Percentiles rank a stretch among this genome's conserved stretches.
These are phyloP conservation scores for Gonioctena quinquepunctata DNA, from an alignment of 1,140 invertebrate species.

Conservation along the genomic window DNA sequence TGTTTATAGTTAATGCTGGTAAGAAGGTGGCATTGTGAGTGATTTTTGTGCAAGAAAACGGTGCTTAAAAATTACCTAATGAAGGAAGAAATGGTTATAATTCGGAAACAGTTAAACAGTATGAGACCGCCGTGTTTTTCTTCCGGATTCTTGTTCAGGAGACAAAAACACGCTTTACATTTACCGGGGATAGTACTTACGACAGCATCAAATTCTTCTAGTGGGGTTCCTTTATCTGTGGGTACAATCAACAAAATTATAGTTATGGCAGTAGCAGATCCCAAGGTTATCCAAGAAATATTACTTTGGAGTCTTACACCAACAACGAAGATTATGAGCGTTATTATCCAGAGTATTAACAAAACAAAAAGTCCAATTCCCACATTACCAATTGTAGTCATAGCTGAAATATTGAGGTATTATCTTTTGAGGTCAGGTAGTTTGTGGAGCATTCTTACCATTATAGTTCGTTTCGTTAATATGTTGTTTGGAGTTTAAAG, in stretches of 20 bases:
- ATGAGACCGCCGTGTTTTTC: too few relatives aligned
- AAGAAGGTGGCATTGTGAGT: too few relatives aligned
- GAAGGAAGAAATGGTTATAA: too few relatives aligned
- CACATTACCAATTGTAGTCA: constrained; percentile 60
- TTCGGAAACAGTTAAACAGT: too few relatives aligned
- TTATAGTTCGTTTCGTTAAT: too few relatives aligned
- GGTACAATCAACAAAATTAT: constrained; percentile 61
- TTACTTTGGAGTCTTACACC: constrained; percentile 62
- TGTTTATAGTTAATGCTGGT: too few relatives aligned
- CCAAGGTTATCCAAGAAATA: constrained; percentile 59
- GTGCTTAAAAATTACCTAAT: too few relatives aligned
- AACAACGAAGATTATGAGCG: constrained; percentile 61
- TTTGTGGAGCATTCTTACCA: not conserved
- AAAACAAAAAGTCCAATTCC: constrained; percentile 63
- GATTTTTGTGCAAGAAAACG: too few relatives aligned
- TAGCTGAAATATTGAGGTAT: constrained; percentile 25
- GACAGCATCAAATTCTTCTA: constrained; percentile 50
- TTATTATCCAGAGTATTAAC: constrained; percentile 60
- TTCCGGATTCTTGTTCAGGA: too few relatives aligned
- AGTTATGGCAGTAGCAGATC: constrained; percentile 57
- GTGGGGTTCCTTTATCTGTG: constrained; percentile 49
- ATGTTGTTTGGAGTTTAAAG: too few relatives aligned
- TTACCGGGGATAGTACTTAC: too few relatives aligned
- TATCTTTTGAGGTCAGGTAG: not conserved
- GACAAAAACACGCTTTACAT: too few relatives aligned